A percentile compares a stretch with the other conserved stretches of the same genome.
These are phyloP conservation scores for Seriola aureovittata DNA, from an alignment of 2,113 vertebrate species.

Conservation along the genomic window DNA sequence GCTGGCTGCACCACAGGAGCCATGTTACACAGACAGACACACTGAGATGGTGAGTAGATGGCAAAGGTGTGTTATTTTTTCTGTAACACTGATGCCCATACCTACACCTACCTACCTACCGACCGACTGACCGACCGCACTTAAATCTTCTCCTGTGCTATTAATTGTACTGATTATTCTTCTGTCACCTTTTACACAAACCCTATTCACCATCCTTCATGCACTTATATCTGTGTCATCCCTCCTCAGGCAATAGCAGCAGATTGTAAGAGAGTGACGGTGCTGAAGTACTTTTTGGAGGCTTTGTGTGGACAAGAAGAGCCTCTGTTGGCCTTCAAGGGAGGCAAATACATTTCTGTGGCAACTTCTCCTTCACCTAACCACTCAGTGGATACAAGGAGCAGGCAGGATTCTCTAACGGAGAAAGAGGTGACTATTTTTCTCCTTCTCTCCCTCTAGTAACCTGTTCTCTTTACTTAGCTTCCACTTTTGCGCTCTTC, in stretches of 20 bases:
- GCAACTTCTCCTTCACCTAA: conserved; percentile 89
- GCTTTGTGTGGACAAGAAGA: conserved; percentile 99
- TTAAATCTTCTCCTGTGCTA: neutral
- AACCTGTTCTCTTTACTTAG: neutral
- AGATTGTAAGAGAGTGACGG: conserved; percentile 98
- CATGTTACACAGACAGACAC: conserved; percentile 95
- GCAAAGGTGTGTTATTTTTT: neutral
- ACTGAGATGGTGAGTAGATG: conserved; percentile 81
- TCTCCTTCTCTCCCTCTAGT: neutral
- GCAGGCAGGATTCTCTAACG: conserved; percentile 88
- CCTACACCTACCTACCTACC: neutral
- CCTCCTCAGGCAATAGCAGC: conserved; percentile 91
- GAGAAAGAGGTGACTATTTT: conserved; percentile 71
- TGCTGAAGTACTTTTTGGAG: conserved; percentile 99
- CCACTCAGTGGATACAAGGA: conserved; percentile 88
- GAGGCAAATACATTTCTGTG: conserved; percentile 98
- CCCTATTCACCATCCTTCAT: neutral
- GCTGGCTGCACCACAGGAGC: conserved; percentile 96
- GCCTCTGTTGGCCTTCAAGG: conserved; percentile 98
- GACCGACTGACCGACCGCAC: too few relatives aligned
- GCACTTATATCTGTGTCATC: neutral
- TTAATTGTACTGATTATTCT: neutral
- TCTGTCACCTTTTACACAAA: neutral
- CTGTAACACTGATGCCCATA: neutral
- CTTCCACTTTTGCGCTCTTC: neutral